Percentiles rank a stretch among this genome's conserved stretches.
Evolutionary conservation across 2,797 vertebrate genomes (phyloP).

Genomic region (Crypturellus tataupa): DNA sequence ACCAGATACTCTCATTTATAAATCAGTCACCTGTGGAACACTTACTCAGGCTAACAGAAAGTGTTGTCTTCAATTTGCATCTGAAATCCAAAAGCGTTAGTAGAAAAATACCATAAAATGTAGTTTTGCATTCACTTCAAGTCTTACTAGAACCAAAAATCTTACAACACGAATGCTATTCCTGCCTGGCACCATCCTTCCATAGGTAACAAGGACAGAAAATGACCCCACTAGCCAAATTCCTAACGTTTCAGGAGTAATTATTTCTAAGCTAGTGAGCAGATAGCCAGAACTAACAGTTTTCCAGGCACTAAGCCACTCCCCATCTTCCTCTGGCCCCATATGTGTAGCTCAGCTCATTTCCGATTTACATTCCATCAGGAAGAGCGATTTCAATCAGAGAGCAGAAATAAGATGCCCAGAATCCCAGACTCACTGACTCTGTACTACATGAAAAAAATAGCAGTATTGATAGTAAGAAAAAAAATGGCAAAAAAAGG

Average conservation of each 20-base stretch:
- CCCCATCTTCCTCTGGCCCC: conserved; percentile 36
- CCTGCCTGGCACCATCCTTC: not conserved
- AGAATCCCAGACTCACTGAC: conserved; percentile 40
- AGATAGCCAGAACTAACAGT: conserved; percentile 38
- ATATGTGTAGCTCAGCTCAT: not conserved
- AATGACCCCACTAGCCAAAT: not conserved
- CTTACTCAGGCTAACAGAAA: too few species aligned
- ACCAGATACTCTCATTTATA: not conserved
- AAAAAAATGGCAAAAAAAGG: not conserved
- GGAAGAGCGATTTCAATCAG: conserved; percentile 54
- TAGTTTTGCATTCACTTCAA: not conserved
- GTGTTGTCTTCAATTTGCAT: too few species aligned
- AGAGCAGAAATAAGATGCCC: conserved; percentile 37
- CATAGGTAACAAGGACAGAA: not conserved
- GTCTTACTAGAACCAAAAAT: not conserved
- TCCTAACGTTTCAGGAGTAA: not conserved
- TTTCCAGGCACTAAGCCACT: conserved; percentile 33
- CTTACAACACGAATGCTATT: not conserved
- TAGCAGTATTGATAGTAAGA: not conserved
- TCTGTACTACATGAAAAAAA: not conserved
- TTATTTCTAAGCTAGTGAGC: conserved; percentile 23
- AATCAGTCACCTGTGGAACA: rapidly evolving
- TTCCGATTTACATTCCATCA: conserved; percentile 28
- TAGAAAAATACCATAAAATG: not conserved
- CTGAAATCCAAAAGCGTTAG: too few species aligned